Conservation (phyloP, 2,797 vertebrate genomes). For the Arremon aurantiirostris region DNA sequence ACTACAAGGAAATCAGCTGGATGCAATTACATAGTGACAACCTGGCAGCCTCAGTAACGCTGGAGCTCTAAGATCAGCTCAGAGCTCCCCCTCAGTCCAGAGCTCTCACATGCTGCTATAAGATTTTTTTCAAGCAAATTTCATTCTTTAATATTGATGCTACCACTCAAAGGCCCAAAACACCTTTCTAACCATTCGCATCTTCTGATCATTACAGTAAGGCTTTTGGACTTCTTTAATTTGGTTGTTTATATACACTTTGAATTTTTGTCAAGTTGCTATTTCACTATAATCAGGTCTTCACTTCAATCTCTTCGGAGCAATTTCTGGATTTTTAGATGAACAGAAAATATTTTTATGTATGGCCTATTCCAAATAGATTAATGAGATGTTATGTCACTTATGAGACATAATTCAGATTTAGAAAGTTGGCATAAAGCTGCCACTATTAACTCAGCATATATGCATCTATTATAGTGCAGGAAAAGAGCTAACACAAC, state of each 20-base stretch:
- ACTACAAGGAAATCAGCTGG: not conserved
- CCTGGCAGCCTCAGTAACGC: not conserved
- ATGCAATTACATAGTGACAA: not conserved
- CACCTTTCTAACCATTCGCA: not conserved
- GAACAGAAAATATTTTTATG: not conserved
- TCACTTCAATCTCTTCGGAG: not conserved
- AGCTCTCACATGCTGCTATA: not conserved
- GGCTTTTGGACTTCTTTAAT: not conserved
- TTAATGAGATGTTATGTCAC: constrained; percentile 18
- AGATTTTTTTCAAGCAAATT: not conserved
- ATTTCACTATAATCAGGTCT: not conserved
- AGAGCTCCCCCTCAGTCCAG: constrained; percentile 9
- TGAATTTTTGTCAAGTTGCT: not conserved
- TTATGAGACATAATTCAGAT: not conserved
- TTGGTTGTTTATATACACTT: not conserved
- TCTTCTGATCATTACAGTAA: not conserved
- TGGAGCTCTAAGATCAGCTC: not conserved
- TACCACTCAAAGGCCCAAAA: not conserved
- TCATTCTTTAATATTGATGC: not conserved
- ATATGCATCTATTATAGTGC: not conserved
- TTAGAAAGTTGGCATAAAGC: not conserved
- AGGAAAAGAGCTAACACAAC: constrained; percentile 13
- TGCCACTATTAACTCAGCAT: not conserved
- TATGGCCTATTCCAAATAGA: not conserved
- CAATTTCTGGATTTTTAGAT: not conserved